Evolutionary conservation across 2,113 vertebrate species (phyloP).

Genomic region (Nettapus auritus): DNA sequence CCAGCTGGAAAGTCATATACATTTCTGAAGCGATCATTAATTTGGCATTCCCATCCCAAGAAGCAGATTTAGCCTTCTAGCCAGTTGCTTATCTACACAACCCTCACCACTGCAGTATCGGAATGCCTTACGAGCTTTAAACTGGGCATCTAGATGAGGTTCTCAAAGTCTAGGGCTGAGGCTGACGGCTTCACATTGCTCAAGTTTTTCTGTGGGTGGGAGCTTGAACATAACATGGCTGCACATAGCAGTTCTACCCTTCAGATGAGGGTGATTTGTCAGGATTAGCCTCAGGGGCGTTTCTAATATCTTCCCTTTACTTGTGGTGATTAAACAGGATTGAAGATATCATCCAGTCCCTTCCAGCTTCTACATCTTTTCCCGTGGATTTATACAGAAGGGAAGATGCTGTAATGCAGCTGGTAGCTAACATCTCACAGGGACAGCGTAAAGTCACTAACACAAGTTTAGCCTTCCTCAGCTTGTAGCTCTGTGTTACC

Average conservation of each 20-base stretch:
- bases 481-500: not conserved
- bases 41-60: not conserved
- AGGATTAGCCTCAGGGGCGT: constrained; percentile 40
- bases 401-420: constrained; percentile 29
- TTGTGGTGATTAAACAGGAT: constrained; percentile 28
- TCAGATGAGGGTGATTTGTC: not conserved
- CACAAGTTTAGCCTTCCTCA: not conserved
- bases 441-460: constrained; percentile 59
- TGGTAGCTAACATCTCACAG: constrained; percentile 30
- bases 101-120: not conserved
- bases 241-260: not conserved
- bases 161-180: not conserved
- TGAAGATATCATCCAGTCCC: constrained; percentile 1
- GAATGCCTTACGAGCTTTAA: not conserved
- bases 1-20: not conserved
- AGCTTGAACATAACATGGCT: not conserved
- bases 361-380: constrained; percentile 25
- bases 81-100: not conserved
- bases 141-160: not conserved
- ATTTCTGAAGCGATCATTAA: not conserved
- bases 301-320: constrained; percentile 27
- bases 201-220: not conserved
- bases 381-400: not conserved
- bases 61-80: constrained; percentile 24
- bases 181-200: rapidly evolving